phyloP scores from a whole-genome alignment of 2,113 vertebrate species.

The Dipodomys merriami region DNA sequence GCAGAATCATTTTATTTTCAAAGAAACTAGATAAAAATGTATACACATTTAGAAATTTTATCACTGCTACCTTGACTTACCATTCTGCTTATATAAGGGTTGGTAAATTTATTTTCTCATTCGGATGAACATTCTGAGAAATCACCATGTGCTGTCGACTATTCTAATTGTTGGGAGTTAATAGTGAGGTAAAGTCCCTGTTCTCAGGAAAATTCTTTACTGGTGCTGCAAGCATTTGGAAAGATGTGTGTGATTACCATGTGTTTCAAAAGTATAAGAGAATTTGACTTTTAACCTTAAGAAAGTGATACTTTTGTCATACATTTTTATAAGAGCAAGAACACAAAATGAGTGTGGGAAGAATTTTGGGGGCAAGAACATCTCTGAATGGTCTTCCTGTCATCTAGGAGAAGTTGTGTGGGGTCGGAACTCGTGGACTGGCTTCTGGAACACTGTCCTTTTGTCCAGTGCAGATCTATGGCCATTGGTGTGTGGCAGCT shows the following conservation, averaged over 20 bases:
- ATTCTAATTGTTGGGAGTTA: not conserved
- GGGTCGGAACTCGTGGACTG: conserved; percentile 98
- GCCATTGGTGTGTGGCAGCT: conserved; percentile 96
- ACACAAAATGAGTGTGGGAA: not conserved
- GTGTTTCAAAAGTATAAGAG: not conserved
- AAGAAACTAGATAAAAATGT: conserved; percentile 21
- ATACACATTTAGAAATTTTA: not conserved
- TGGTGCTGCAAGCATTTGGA: not conserved
- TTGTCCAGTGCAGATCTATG: conserved; percentile 93
- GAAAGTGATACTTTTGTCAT: not conserved
- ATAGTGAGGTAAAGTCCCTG: not conserved
- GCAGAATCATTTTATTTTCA: conserved; percentile 47
- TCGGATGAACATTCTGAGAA: not conserved
- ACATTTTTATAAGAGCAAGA: conserved; percentile 28
- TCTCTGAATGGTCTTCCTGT: conserved; percentile 48
- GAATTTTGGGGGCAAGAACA: not conserved
- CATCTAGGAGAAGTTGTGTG: conserved; percentile 93
- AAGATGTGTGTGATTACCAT: not conserved
- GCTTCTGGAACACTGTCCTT: conserved; percentile 95
- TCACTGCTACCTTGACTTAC: not conserved
- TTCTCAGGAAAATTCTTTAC: conserved; percentile 38
- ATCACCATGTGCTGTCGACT: not conserved
- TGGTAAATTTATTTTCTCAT: not conserved
- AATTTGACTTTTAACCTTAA: conserved; percentile 15
- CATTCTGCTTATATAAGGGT: not conserved